A percentile compares a stretch with the other conserved stretches of the same genome.
Conservation (phyloP, 2,113 vertebrate species). For the Lagopus leucura region DNA sequence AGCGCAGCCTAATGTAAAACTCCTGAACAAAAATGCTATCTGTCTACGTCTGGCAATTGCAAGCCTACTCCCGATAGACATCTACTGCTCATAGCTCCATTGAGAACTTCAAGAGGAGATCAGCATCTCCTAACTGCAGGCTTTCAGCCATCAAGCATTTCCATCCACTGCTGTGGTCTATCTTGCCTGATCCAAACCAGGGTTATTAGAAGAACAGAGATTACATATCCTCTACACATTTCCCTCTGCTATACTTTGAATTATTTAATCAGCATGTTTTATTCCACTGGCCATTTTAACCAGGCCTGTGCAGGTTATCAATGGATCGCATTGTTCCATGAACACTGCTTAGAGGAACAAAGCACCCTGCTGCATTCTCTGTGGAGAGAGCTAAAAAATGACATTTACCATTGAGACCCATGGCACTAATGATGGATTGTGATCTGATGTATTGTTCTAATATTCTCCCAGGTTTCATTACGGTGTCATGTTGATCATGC, state of each 20-base stretch:
- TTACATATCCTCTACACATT: background rate
- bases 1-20: constrained; percentile 19
- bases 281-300: constrained; percentile 4
- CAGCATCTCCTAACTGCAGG: background rate
- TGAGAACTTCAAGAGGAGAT: constrained; percentile 9
- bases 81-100: background rate
- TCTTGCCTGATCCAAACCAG: background rate
- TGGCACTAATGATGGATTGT: constrained; percentile 33
- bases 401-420: background rate
- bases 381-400: constrained; percentile 6
- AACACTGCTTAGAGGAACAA: constrained; percentile 23
- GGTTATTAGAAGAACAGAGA: constrained; percentile 22
- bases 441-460: background rate
- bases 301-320: constrained; percentile 1
- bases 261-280: constrained; percentile 39
- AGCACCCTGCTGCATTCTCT: background rate
- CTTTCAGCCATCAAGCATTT: background rate
- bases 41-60: constrained; percentile 13
- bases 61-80: background rate
- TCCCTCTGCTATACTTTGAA: constrained; percentile 13
- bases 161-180: background rate
- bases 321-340: background rate
- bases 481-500: constrained; percentile 10
- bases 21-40: background rate
- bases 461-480: constrained; percentile 26